A percentile compares a stretch with the other conserved stretches of the same genome.
Evolutionary conservation across 2,888 invertebrate species (phyloP).

Genomic region (Trimorus sp.): DNA sequence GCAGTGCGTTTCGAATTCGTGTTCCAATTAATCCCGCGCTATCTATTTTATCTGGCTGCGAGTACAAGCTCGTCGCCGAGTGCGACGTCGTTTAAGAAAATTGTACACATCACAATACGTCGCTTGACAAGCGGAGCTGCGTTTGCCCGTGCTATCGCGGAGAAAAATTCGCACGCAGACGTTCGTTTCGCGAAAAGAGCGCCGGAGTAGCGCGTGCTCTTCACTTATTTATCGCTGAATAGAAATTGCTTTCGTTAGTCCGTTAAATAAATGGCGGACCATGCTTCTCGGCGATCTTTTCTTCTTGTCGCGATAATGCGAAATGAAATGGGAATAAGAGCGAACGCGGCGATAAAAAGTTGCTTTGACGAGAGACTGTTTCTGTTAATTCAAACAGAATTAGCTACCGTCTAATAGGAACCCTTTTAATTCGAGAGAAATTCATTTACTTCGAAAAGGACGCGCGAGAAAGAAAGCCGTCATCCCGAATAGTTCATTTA

Average conservation of each 20-base stretch:
- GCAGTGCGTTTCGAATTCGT: conserved; percentile 41
- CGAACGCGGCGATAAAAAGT: conserved; percentile 35
- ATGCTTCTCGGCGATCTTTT: conserved; percentile 14
- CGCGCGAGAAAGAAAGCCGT: conserved; percentile 16
- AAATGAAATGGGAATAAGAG: conserved; percentile 36
- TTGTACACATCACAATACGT: not conserved
- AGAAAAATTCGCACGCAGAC: too few species aligned
- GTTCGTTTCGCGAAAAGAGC: too few species aligned
- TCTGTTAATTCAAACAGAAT: conserved; percentile 57
- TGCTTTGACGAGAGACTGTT: conserved; percentile 43
- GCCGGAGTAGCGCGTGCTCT: not conserved
- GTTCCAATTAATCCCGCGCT: conserved; percentile 44
- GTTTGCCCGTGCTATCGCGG: too few species aligned
- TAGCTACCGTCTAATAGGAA: conserved; percentile 51
- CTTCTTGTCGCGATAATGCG: conserved; percentile 20
- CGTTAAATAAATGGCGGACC: conserved; percentile 7
- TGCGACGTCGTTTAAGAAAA: not conserved
- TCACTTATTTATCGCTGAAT: conserved; percentile 1
- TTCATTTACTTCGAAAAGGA: conserved; percentile 47
- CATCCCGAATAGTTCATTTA: conserved; percentile 52
- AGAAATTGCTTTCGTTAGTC: conserved; percentile 9
- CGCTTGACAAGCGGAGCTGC: too few species aligned
- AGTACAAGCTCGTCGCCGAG: conserved; percentile 7
- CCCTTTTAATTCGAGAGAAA: conserved; percentile 49
- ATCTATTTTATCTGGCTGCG: conserved; percentile 28